phyloP scores from a whole-genome alignment of 2,888 invertebrate species.

The Yponomeuta malinellus region DNA sequence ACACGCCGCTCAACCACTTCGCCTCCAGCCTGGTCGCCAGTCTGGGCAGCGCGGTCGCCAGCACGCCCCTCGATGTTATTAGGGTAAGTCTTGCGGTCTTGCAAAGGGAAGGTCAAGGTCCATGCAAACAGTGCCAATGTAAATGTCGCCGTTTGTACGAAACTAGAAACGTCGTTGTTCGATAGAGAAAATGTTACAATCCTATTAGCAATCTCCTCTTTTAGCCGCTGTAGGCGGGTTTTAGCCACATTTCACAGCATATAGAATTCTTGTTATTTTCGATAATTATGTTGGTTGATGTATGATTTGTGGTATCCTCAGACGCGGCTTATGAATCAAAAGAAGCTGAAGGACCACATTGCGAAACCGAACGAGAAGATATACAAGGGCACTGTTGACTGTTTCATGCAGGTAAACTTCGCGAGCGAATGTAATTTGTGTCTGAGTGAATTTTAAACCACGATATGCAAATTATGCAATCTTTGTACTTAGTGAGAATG shows the following conservation, averaged over 20 bases:
- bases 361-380: conserved; percentile 53
- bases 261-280: no score
- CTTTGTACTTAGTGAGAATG: no score
- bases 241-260: no score
- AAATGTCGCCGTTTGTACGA: background rate
- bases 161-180: no score
- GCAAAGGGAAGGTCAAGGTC: background rate
- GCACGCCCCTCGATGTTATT: conserved; percentile 95
- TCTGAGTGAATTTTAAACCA: background rate
- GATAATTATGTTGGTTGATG: no score
- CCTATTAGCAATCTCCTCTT: no score
- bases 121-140: background rate
- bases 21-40: conserved; percentile 93
- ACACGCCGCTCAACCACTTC: conserved; percentile 90
- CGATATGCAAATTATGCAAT: background rate
- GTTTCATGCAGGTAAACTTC: conserved; percentile 80
- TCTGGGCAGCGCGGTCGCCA: conserved; percentile 93
- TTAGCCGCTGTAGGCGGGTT: no score
- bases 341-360: conserved; percentile 66
- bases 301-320: conserved; percentile 40
- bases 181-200: no score
- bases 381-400: conserved; percentile 90
- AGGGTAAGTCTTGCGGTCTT: conserved; percentile 76
- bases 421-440: conserved; percentile 1
- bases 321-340: conserved; percentile 97